Conservation (phyloP, 2,113 vertebrate genomes). For the Indicator maculatus region DNA sequence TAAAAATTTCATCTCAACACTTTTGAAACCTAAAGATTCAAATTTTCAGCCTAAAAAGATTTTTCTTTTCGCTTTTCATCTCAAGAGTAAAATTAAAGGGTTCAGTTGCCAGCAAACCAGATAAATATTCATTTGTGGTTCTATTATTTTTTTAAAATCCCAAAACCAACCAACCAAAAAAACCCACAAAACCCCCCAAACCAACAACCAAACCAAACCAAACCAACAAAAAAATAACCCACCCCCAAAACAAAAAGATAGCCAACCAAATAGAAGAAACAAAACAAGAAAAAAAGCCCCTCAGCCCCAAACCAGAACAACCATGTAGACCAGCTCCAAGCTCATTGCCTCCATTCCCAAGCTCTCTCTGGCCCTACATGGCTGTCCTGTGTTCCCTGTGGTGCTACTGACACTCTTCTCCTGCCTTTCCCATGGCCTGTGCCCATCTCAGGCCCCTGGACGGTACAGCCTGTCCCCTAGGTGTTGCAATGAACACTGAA, state of each 20-base stretch:
- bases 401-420: not conserved
- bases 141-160: not conserved
- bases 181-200: too few relatives aligned
- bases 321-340: not conserved
- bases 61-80: not conserved
- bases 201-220: too few relatives aligned
- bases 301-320: too few relatives aligned
- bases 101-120: not conserved
- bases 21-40: not conserved
- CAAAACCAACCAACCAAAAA: not conserved
- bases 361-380: not conserved
- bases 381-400: rapidly evolving
- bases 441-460: not conserved
- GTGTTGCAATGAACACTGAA: not conserved
- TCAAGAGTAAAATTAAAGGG: not conserved
- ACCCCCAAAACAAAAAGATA: too few relatives aligned
- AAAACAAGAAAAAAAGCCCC: not conserved
- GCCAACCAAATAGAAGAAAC: too few relatives aligned
- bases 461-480: not conserved
- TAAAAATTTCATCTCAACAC: not conserved
- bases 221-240: too few relatives aligned
- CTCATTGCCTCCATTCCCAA: not conserved
- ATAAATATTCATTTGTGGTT: not conserved
- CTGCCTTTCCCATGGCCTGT: not conserved
- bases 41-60: not conserved